Evolutionary conservation across 2,888 invertebrate genomes (phyloP).

Genomic region (Ernsta delagoae): DNA sequence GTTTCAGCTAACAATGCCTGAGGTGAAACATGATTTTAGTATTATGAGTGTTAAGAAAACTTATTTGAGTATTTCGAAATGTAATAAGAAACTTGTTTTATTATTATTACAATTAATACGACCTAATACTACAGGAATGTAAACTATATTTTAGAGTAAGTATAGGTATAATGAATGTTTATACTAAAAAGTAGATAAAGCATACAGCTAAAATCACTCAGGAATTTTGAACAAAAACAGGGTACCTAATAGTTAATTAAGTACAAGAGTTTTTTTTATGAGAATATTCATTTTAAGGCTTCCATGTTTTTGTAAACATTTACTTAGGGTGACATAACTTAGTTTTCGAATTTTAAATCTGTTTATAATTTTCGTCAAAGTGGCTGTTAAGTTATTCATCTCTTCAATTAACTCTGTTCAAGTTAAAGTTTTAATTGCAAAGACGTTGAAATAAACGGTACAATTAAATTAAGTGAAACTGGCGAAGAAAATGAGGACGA

Average conservation of each 20-base stretch:
- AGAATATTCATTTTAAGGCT: neutral
- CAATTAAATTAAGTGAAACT: conserved; percentile 40
- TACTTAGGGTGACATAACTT: neutral
- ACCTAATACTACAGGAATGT: too few species aligned
- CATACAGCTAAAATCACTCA: too few species aligned
- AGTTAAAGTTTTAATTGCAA: conserved; percentile 43
- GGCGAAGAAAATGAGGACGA: conserved; percentile 14
- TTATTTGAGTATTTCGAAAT: too few species aligned
- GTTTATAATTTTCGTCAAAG: conserved; percentile 16
- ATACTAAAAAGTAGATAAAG: too few species aligned
- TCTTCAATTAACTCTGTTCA: conserved; percentile 36
- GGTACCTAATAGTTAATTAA: too few species aligned
- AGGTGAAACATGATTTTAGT: neutral
- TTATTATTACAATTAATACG: too few species aligned
- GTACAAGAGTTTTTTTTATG: too few species aligned
- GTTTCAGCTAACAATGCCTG: neutral
- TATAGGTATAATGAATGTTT: too few species aligned
- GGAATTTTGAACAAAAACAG: too few species aligned
- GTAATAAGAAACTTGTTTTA: too few species aligned
- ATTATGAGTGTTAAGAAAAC: neutral
- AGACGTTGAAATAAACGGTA: conserved; percentile 43
- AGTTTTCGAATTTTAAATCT: conserved; percentile 15
- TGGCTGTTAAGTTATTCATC: conserved; percentile 39
- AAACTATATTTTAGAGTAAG: too few species aligned
- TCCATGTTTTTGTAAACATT: neutral